phyloP scores from a whole-genome alignment of 2,888 invertebrate genomes.

The Caenorhabditis sinica region DNA sequence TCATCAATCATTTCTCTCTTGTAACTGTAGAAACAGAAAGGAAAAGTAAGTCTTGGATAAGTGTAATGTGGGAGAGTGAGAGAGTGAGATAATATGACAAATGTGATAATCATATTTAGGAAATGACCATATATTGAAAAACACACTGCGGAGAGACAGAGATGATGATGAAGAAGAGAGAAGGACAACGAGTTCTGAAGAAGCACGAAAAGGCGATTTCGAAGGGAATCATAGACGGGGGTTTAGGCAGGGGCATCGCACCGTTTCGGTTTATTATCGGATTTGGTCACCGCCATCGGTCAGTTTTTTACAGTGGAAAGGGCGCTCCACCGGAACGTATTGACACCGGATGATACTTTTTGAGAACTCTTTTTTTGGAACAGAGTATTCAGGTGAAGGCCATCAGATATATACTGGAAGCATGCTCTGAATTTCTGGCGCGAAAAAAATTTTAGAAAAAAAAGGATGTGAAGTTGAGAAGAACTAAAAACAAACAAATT shows the following conservation, averaged over 20 bases:
- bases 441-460: not conserved
- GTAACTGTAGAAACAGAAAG: constrained; percentile 28
- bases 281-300: constrained; percentile 59
- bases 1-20: constrained; percentile 9
- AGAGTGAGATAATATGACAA: constrained; percentile 51
- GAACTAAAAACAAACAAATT: constrained; percentile 11
- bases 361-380: not conserved
- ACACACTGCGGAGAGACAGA: constrained; percentile 17
- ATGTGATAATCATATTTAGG: constrained; percentile 49
- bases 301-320: constrained; percentile 37
- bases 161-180: constrained; percentile 27
- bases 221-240: constrained; percentile 38
- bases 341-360: constrained; percentile 25
- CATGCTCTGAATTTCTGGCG: not conserved
- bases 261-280: constrained; percentile 63
- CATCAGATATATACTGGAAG: constrained; percentile 17
- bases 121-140: constrained; percentile 44
- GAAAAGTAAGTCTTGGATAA: constrained; percentile 44
- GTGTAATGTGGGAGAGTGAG: constrained; percentile 36
- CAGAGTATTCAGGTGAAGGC: constrained; percentile 20
- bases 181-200: constrained; percentile 50
- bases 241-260: constrained; percentile 54
- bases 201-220: constrained; percentile 60
- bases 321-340: constrained; percentile 41
- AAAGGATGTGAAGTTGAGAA: not conserved